Percentiles rank a stretch among this genome's conserved stretches.
phyloP scores from a whole-genome alignment of 2,113 vertebrate genomes.

The Petaurus breviceps region DNA sequence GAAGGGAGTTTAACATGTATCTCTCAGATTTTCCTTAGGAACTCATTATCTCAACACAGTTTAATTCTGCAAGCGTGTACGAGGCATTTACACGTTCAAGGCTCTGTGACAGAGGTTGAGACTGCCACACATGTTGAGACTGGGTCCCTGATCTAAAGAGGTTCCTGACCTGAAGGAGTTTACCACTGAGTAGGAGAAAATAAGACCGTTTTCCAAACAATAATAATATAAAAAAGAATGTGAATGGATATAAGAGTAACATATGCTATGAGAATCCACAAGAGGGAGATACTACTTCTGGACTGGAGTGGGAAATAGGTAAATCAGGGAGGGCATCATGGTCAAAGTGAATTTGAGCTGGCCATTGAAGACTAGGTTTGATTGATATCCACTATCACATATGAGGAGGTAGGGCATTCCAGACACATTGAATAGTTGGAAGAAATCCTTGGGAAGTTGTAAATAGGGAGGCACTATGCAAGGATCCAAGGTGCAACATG shows the following conservation, averaged over 20 bases:
- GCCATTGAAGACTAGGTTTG: not conserved
- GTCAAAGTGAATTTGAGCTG: not conserved
- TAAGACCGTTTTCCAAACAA: not conserved
- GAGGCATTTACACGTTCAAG: not conserved
- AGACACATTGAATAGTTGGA: conserved; percentile 3
- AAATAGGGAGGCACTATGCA: not conserved
- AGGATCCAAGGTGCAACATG: not conserved
- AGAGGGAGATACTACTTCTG: no score
- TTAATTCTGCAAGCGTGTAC: no score
- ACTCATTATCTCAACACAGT: not conserved
- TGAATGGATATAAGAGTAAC: not conserved
- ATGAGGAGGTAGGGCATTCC: not conserved
- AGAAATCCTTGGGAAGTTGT: conserved; percentile 34
- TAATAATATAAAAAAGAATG: not conserved
- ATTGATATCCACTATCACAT: not conserved
- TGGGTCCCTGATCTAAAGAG: not conserved
- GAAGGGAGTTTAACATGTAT: conserved; percentile 26
- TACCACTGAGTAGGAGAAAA: not conserved
- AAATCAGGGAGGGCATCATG: no score
- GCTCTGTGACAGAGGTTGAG: not conserved
- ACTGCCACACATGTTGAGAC: not conserved
- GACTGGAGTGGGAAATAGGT: no score
- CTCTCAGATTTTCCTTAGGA: conserved; percentile 28
- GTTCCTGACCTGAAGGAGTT: not conserved
- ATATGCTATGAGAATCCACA: no score